These are phyloP conservation scores for Charina bottae DNA, from an alignment of 2,113 vertebrate species.

Conservation along the genomic window DNA sequence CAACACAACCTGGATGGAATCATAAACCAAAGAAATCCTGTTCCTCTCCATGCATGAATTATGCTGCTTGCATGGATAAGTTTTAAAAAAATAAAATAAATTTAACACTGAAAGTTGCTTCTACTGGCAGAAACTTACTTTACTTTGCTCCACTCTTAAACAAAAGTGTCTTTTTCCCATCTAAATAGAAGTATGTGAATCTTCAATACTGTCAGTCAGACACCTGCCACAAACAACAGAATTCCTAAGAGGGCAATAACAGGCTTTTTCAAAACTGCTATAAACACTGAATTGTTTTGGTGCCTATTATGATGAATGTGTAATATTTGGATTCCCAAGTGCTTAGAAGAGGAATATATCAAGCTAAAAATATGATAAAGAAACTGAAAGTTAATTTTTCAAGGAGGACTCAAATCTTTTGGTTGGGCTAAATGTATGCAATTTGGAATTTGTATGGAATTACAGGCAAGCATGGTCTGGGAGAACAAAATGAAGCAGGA, in stretches of 20 bases:
- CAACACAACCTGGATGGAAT: not conserved
- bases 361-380: conserved; percentile 15
- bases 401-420: not conserved
- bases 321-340: not conserved
- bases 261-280: not conserved
- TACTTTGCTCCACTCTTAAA: not conserved
- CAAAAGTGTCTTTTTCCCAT: not conserved
- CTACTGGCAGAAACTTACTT: not conserved
- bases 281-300: not conserved
- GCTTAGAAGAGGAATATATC: not conserved
- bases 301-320: conserved; percentile 21
- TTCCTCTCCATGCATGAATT: not conserved
- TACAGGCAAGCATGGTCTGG: too few relatives aligned
- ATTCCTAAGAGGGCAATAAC: not conserved
- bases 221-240: not conserved
- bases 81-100: not conserved
- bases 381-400: conserved; percentile 4
- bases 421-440: not conserved
- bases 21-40: not conserved
- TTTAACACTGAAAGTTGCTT: not conserved
- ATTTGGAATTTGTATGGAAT: too few relatives aligned
- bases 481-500: too few relatives aligned
- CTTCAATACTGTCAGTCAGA: conserved; percentile 12
- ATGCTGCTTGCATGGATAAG: not conserved
- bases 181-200: conserved; percentile 21